A percentile compares a stretch with the other conserved stretches of the same genome.
Evolutionary conservation across 2,888 invertebrate genomes (phyloP).

Genomic region (Pristionchus fissidentatus): DNA sequence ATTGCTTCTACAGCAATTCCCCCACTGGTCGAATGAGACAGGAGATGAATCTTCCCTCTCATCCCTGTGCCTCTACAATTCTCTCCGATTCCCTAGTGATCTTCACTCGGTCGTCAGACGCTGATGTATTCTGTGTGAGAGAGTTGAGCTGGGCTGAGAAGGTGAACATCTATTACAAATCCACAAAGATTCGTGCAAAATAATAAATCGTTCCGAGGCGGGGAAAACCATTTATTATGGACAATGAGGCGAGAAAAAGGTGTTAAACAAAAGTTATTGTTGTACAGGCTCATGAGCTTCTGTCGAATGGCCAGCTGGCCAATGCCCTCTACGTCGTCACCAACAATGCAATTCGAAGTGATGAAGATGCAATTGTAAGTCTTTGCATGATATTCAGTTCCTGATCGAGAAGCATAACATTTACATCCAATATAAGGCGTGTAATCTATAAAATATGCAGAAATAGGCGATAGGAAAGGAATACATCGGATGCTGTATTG

Average conservation of each 20-base stretch:
- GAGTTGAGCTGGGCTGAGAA: slow-evolving; percentile 23
- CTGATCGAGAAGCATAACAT: too few relatives aligned
- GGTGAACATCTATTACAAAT: too few relatives aligned
- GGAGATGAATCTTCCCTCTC: neutral
- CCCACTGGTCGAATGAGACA: neutral
- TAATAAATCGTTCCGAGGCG: neutral
- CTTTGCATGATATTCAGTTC: neutral
- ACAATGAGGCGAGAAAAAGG: neutral
- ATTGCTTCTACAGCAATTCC: neutral
- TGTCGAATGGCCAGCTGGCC: slow-evolving; percentile 9
- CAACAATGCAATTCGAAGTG: neutral
- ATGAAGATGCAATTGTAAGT: slow-evolving; percentile 21
- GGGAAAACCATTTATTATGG: neutral
- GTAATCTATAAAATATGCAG: too few relatives aligned
- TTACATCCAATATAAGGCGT: too few relatives aligned
- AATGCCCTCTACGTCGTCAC: slow-evolving; percentile 12
- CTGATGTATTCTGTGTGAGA: slow-evolving; percentile 19
- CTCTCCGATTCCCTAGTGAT: neutral
- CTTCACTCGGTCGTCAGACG: slow-evolving; percentile 13
- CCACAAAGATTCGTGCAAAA: too few relatives aligned
- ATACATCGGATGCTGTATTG: too few relatives aligned
- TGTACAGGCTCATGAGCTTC: slow-evolving; percentile 23
- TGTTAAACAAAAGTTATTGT: neutral
- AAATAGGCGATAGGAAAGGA: too few relatives aligned
- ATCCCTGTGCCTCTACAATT: neutral